Percentiles rank a stretch among this genome's conserved stretches.
These are phyloP conservation scores for Acrossocheilus wenchowensis DNA, from an alignment of 2,797 vertebrate species.

Conservation along the genomic window DNA sequence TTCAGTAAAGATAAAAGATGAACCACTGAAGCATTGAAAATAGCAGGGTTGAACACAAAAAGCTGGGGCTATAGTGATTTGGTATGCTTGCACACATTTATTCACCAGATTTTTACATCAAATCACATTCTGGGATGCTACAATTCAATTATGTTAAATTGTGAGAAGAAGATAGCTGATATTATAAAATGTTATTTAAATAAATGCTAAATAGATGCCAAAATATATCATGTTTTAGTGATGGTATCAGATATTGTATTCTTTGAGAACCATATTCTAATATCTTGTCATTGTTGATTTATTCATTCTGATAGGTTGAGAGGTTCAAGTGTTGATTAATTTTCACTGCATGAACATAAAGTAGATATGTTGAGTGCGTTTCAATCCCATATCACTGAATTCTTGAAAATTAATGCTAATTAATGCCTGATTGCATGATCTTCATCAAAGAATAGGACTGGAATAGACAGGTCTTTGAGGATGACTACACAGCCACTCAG, in stretches of 20 bases:
- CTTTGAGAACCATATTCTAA: neutral
- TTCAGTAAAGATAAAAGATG: conserved; percentile 28
- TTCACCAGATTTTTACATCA: neutral
- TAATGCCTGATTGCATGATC: neutral
- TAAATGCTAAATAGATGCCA: neutral
- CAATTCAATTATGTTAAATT: neutral
- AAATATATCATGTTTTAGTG: neutral
- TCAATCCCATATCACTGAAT: neutral
- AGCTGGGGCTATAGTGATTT: neutral
- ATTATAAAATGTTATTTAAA: neutral
- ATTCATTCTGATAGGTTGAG: neutral
- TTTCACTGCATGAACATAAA: neutral
- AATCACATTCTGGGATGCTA: neutral
- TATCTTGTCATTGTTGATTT: neutral
- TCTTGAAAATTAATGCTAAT: neutral
- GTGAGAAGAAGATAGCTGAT: neutral
- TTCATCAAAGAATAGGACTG: neutral
- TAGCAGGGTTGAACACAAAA: conserved; percentile 1
- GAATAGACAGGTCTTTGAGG: neutral
- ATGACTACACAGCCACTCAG: neutral
- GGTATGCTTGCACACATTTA: neutral
- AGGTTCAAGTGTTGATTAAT: conserved; percentile 48
- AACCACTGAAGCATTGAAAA: conserved; percentile 18
- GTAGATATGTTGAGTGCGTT: neutral
- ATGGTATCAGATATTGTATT: neutral